Evolutionary conservation across 2,113 vertebrate species (phyloP), one percentile per base, ranked within the genome.

Genomic region (Oenanthe oenanthe): DNA sequence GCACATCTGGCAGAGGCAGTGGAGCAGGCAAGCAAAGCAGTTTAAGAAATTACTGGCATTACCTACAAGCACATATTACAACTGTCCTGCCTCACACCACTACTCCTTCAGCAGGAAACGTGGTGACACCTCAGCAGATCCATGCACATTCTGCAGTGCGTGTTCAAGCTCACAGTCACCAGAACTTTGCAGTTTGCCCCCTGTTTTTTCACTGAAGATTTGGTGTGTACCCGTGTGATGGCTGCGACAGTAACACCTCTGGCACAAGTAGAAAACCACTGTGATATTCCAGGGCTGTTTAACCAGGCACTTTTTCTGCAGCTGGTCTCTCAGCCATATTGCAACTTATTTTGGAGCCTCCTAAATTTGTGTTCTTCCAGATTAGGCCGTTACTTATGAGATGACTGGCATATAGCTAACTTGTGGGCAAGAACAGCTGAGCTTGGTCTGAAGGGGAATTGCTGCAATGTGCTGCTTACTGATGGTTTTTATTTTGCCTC

Each of bases 211-310:
- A 28, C 3, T 50, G 29, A 63, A 38, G 4, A 2, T 67, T 29
- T 58, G 34, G 34, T 9, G 7, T 17, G 4, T 48, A 7, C 8
- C 5, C 4, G 2, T 8, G 7, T 25, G 28, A 34, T 15, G 6
- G 12, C 3, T 63, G 29, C 25, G 26, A 43, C 0, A 0, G 24
- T 60, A 43, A 56, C 15, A 68, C 2, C 29, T 60, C 26, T 31
- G 36, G 12, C n/a, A 79, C 14, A 43, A 75, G 12, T 3, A 43
- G 6, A 29, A 91, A 68, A 32, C 4, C 10, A 9, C 10, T n/a
- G 7, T n/a, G 13, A 36, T 50, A 18, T 66, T 34, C 17, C 26
- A 34, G 50, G 29, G 14, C 6, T 76, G 13, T 71, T 76, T 21
- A 68, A 65, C 3, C 4, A 34, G 6, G 4, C 16, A 19, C 12